Percentiles rank a stretch among this genome's conserved stretches.
Conservation (phyloP, 2,797 vertebrate species). For the Euphonia xanthogaster region DNA sequence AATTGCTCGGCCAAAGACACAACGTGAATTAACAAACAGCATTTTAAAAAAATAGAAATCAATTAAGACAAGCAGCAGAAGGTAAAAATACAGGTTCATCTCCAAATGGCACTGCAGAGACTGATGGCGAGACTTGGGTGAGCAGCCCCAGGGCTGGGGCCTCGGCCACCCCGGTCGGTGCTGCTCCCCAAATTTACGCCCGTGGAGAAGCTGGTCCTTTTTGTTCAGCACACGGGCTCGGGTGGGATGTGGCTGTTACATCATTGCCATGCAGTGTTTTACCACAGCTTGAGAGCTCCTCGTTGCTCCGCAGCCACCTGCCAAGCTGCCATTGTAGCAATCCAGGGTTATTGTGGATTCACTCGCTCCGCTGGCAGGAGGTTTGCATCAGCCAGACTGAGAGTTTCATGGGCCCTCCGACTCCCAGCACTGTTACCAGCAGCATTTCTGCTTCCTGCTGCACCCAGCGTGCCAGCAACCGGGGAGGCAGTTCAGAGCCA, state of each 20-base stretch:
- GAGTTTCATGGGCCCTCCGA: not conserved
- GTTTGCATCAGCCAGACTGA: not conserved
- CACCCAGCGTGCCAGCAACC: fast-evolving
- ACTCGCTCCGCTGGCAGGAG: not conserved
- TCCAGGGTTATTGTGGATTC: not conserved
- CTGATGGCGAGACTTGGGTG: not conserved
- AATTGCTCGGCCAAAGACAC: slow-evolving; percentile 12
- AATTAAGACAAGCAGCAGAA: slow-evolving; percentile 43
- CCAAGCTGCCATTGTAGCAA: not conserved
- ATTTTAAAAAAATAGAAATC: slow-evolving; percentile 22
- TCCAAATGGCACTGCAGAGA: not conserved
- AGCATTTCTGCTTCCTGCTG: not conserved
- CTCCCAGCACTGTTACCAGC: not conserved
- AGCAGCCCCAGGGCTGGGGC: not conserved
- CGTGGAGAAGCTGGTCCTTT: slow-evolving; percentile 15
- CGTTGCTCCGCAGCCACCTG: not conserved
- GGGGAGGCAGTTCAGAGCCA: not conserved
- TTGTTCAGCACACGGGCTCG: slow-evolving; percentile 18
- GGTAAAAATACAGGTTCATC: slow-evolving; percentile 46
- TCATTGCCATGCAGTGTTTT: not conserved
- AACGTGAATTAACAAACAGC: slow-evolving; percentile 57
- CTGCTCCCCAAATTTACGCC: not conserved
- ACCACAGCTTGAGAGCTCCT: slow-evolving; percentile 3
- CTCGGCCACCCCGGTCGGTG: fast-evolving
- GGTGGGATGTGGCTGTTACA: not conserved